phyloP scores from a whole-genome alignment of 2,888 invertebrate genomes.

The Apoda limacodes region DNA sequence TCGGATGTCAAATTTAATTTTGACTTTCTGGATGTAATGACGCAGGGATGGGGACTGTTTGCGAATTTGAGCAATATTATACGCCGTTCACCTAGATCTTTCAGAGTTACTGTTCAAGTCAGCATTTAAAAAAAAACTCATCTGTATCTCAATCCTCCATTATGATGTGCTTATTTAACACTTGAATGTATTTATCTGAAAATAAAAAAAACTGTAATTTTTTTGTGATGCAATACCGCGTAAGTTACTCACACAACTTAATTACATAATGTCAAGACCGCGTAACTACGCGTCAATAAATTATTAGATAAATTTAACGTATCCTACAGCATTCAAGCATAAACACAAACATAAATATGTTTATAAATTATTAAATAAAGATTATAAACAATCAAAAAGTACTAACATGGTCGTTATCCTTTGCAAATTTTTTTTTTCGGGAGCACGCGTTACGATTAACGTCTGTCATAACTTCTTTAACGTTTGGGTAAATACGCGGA shows the following conservation, averaged over 20 bases:
- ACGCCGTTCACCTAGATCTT: background rate
- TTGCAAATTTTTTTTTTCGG: slow-evolving; percentile 6
- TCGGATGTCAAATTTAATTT: too few relatives aligned
- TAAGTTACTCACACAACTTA: background rate
- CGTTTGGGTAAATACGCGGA: slow-evolving; percentile 7
- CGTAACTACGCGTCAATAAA: background rate
- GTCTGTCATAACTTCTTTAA: background rate
- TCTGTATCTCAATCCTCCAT: background rate
- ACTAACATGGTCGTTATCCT: slow-evolving; percentile 5
- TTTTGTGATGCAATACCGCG: background rate
- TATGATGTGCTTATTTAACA: background rate
- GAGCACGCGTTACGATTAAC: background rate
- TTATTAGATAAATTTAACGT: slow-evolving; percentile 1
- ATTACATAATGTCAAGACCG: background rate
- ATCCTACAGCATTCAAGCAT: slow-evolving; percentile 3
- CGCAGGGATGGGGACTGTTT: too few relatives aligned
- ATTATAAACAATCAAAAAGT: slow-evolving; percentile 3
- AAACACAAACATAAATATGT: too few relatives aligned
- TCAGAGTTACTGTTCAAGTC: background rate
- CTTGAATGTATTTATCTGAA: background rate
- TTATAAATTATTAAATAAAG: slow-evolving; percentile 4
- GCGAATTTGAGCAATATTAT: background rate
- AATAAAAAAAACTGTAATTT: background rate
- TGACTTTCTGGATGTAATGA: too few relatives aligned
- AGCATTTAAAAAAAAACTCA: background rate